Conservation (phyloP, 2,797 vertebrate species). For the Urophycis tenuis region DNA sequence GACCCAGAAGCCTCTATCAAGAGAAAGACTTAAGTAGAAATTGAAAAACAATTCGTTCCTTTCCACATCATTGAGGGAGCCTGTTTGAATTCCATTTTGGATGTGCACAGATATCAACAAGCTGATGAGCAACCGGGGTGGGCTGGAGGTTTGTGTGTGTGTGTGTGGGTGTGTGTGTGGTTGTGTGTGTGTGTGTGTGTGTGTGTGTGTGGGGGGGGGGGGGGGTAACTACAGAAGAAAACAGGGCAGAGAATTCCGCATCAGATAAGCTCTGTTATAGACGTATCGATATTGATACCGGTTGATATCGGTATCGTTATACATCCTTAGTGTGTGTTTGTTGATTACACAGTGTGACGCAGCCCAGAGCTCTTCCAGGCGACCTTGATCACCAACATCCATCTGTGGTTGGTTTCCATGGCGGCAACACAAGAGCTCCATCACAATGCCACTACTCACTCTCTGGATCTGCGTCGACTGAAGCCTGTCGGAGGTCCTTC, state of each 20-base stretch:
- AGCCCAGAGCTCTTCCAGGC: conserved; percentile 17
- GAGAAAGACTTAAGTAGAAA: neutral
- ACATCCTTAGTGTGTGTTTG: neutral
- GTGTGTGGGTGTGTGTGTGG: neutral
- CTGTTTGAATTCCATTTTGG: neutral
- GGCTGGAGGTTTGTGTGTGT: neutral
- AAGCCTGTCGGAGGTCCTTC: conserved; percentile 86
- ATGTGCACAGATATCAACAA: neutral
- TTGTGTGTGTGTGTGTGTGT: neutral
- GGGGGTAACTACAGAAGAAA: no score
- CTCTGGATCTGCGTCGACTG: conserved; percentile 89
- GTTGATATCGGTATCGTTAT: no score
- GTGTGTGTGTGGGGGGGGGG: neutral
- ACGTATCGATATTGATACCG: neutral
- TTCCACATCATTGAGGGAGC: neutral
- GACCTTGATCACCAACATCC: conserved; percentile 30
- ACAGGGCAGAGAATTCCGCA: no score
- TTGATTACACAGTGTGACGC: neutral
- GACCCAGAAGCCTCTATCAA: neutral
- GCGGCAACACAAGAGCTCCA: neutral
- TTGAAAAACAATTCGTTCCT: neutral
- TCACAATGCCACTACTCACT: conserved; percentile 73
- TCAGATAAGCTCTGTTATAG: neutral
- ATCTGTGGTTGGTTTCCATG: conserved; percentile 27
- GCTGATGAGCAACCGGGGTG: neutral